Evolutionary conservation across 2,797 vertebrate species (phyloP).

Genomic region (Anguilla pacifica): DNA sequence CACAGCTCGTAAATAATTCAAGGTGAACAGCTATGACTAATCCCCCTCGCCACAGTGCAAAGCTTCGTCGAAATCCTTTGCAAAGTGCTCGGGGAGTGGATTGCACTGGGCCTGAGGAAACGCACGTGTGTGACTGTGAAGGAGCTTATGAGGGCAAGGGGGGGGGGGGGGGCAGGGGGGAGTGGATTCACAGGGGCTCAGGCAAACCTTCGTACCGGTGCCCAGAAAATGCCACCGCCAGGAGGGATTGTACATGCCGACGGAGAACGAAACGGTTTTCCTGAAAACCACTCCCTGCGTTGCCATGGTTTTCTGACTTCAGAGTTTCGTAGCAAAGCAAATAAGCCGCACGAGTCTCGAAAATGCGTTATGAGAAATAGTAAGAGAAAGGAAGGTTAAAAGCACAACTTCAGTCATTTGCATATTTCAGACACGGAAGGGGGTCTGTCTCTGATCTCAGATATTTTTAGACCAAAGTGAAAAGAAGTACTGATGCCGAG

Average conservation of each 20-base stretch:
- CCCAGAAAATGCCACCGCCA: background rate
- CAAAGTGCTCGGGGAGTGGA: conserved; percentile 24
- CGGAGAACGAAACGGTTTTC: background rate
- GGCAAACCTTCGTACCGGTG: background rate
- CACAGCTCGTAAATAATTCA: conserved; percentile 40
- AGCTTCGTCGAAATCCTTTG: conserved; percentile 28
- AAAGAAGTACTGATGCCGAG: background rate
- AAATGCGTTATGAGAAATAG: background rate
- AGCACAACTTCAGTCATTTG: conserved; percentile 1
- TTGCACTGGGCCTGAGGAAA: conserved; percentile 3
- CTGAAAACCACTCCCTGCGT: background rate
- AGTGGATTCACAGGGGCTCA: background rate
- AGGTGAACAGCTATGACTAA: conserved; percentile 39
- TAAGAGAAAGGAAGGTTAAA: background rate
- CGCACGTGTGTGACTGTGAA: background rate
- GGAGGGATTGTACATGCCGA: conserved; percentile 4
- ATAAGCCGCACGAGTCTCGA: background rate
- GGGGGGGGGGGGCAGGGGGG: background rate
- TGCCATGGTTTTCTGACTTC: conserved; percentile 22
- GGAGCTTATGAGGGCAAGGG: conserved; percentile 11
- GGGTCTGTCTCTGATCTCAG: background rate
- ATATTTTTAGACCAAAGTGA: background rate
- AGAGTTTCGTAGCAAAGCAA: background rate
- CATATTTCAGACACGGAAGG: background rate
- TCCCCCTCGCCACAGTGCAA: conserved; percentile 14